phyloP scores from a whole-genome alignment of 1,140 invertebrate genomes.

The Cepaea nemoralis region DNA sequence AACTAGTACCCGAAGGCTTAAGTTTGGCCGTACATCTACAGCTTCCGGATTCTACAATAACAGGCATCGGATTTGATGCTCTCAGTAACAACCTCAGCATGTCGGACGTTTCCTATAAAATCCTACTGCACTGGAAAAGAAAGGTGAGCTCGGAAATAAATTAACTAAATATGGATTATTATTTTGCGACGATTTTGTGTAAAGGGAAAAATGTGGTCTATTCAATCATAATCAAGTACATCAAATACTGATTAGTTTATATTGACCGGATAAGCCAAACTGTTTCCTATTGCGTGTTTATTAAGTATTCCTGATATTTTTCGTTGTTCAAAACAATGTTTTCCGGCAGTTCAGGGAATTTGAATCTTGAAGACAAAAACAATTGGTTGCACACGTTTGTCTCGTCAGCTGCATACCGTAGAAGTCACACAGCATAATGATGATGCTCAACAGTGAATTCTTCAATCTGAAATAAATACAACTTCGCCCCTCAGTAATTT shows the following conservation, averaged over 20 bases:
- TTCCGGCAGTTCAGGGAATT: no score
- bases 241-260: background rate
- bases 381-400: no score
- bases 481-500: no score
- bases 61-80: slow-evolving; percentile 71
- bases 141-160: slow-evolving; percentile 42
- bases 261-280: no score
- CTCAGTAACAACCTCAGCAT: slow-evolving; percentile 67
- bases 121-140: slow-evolving; percentile 70
- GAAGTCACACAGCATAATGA: no score
- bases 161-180: background rate
- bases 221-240: background rate
- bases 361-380: no score
- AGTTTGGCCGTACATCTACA: slow-evolving; percentile 69
- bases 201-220: background rate
- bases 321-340: no score
- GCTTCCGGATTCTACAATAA: slow-evolving; percentile 69
- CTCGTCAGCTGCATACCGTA: no score
- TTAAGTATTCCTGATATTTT: no score
- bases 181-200: background rate
- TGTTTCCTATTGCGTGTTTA: no score
- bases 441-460: no score
- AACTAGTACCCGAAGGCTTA: slow-evolving; percentile 65
- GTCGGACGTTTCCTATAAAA: slow-evolving; percentile 70
- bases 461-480: no score